These are phyloP conservation scores for Ceratotherium simum DNA, from an alignment of 2,113 vertebrate genomes.

Conservation along the genomic window DNA sequence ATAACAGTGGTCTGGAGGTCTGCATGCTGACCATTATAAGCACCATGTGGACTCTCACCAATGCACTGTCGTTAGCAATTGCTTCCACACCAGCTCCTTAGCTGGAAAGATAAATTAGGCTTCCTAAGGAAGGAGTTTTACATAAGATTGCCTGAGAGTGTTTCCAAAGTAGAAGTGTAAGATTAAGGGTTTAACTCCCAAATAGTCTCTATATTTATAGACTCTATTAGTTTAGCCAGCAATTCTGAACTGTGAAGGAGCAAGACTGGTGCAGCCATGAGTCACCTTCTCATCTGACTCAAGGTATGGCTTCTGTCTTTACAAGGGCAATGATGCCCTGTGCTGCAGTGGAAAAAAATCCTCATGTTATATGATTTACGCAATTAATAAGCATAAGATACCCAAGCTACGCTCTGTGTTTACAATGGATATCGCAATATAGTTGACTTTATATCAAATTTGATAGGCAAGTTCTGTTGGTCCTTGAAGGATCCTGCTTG, in stretches of 20 bases:
- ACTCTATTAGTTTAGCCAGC: not conserved
- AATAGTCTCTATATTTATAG: not conserved
- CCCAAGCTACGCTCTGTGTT: not conserved
- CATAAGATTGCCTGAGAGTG: no score
- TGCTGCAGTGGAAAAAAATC: not conserved
- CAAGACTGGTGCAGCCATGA: not conserved
- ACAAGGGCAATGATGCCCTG: not conserved
- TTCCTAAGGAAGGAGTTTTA: not conserved
- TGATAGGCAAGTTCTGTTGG: not conserved
- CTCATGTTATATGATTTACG: not conserved
- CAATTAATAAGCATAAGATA: not conserved
- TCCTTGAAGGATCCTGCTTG: not conserved
- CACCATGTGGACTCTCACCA: constrained; percentile 19
- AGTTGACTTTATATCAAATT: not conserved
- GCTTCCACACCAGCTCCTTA: constrained; percentile 6
- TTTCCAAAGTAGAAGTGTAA: not conserved
- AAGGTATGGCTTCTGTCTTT: not conserved
- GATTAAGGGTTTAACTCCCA: not conserved
- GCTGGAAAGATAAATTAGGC: not conserved
- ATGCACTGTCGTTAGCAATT: constrained; percentile 33
- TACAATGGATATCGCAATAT: not conserved
- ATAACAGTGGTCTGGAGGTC: constrained; percentile 60
- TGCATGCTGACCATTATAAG: constrained; percentile 60
- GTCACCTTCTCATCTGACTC: not conserved
- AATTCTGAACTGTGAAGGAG: not conserved